These are phyloP conservation scores for Lithobius niger DNA, from an alignment of 1,140 invertebrate genomes.

Conservation along the genomic window DNA sequence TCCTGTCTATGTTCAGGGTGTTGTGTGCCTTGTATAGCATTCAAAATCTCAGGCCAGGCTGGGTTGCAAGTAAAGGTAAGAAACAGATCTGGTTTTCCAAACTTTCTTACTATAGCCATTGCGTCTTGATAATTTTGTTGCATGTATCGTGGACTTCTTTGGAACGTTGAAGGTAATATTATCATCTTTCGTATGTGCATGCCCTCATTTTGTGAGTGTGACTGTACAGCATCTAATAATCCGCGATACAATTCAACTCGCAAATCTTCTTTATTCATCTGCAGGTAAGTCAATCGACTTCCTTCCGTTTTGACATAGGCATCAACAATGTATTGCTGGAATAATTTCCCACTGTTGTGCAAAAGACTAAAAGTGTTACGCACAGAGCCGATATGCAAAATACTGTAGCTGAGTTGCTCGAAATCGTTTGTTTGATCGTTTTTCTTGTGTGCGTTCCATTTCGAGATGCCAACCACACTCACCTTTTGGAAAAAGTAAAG, in stretches of 20 bases:
- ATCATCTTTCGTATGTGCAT: constrained; percentile 18
- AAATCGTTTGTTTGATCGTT: background rate
- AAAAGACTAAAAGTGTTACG: constrained; percentile 18
- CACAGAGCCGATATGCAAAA: constrained; percentile 1
- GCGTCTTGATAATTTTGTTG: constrained; percentile 33
- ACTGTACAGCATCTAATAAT: constrained; percentile 24
- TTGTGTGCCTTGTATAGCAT: too few species aligned
- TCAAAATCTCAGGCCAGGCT: too few species aligned
- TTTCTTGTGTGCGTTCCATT: background rate
- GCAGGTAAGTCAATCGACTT: constrained; percentile 29
- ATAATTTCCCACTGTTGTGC: constrained; percentile 19
- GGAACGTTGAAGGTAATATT: constrained; percentile 30
- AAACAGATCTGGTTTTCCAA: constrained; percentile 32
- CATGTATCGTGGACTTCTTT: constrained; percentile 31
- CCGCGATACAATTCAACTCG: constrained; percentile 35
- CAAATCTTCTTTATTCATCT: constrained; percentile 33
- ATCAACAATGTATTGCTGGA: constrained; percentile 34
- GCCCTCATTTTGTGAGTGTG: constrained; percentile 12
- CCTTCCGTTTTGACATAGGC: constrained; percentile 38
- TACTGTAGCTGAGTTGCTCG: constrained; percentile 1
- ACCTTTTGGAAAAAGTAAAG: constrained; percentile 2
- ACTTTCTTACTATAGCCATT: constrained; percentile 35
- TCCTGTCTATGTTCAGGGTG: too few species aligned
- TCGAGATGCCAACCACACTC: constrained; percentile 2
- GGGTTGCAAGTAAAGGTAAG: too few species aligned